Conservation (phyloP, 2,888 invertebrate genomes). For the Ormyrus labotus region DNA sequence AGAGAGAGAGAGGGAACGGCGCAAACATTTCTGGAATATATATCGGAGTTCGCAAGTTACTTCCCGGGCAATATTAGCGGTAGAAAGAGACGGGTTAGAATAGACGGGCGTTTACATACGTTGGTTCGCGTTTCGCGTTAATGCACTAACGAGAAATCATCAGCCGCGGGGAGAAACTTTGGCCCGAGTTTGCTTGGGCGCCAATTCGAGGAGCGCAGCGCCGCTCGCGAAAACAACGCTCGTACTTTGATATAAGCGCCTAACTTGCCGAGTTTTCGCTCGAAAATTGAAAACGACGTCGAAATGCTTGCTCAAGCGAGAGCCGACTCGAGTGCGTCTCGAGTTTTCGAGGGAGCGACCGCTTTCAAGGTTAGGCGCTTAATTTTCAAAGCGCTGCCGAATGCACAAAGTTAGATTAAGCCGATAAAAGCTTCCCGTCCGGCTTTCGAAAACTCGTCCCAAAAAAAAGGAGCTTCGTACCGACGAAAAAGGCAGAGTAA, state of each 20-base stretch:
- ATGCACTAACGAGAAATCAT: slow-evolving; percentile 42
- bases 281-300: slow-evolving; percentile 8
- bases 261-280: no score
- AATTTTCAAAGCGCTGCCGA: background rate
- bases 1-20: slow-evolving; percentile 29
- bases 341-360: background rate
- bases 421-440: no score
- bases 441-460: background rate
- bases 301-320: background rate
- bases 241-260: background rate
- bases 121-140: slow-evolving; percentile 6
- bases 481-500: background rate
- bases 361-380: background rate
- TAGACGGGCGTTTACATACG: slow-evolving; percentile 6
- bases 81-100: background rate
- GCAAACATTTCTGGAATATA: background rate
- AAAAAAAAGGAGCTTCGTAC: background rate
- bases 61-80: slow-evolving; percentile 14
- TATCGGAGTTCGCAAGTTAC: background rate
- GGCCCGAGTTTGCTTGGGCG: background rate
- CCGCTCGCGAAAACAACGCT: background rate
- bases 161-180: background rate
- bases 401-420: background rate
- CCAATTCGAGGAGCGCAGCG: background rate
- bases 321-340: background rate